A percentile compares a stretch with the other conserved stretches of the same genome.
Evolutionary conservation across 2,888 invertebrate genomes (phyloP).

Genomic region (Palloptera scutellata): DNA sequence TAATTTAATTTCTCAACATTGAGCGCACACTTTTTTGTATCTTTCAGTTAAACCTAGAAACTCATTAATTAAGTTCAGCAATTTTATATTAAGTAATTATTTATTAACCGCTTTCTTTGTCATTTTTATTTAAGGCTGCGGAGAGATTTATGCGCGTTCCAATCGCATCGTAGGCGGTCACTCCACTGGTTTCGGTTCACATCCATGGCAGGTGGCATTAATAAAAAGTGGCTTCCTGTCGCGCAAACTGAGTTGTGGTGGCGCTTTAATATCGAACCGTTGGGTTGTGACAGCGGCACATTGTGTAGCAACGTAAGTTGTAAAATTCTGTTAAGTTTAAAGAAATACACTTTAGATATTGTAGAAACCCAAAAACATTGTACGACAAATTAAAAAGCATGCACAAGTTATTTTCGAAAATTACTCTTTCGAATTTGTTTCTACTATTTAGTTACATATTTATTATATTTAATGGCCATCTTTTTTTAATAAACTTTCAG

Average conservation of each 20-base stretch:
- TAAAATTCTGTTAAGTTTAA: not conserved
- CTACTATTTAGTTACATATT: not conserved
- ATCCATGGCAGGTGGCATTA: slow-evolving; percentile 94
- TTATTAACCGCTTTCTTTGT: slow-evolving; percentile 8
- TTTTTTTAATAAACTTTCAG: slow-evolving; percentile 64
- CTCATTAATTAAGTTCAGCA: too few relatives aligned
- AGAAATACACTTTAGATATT: too few relatives aligned
- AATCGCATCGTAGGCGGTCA: slow-evolving; percentile 93
- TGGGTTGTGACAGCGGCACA: slow-evolving; percentile 95
- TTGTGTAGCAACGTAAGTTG: slow-evolving; percentile 87
- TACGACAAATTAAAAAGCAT: slow-evolving; percentile 1
- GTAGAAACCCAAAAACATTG: too few relatives aligned
- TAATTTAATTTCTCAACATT: not conserved
- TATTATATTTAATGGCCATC: too few relatives aligned
- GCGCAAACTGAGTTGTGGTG: slow-evolving; percentile 91
- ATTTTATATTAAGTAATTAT: slow-evolving; percentile 3
- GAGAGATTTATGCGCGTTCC: slow-evolving; percentile 85
- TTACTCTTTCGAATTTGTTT: too few relatives aligned
- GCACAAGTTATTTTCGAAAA: too few relatives aligned
- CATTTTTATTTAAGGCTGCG: slow-evolving; percentile 76
- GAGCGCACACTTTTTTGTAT: not conserved
- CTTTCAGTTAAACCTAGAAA: too few relatives aligned
- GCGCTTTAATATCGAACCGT: slow-evolving; percentile 85
- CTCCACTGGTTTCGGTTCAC: slow-evolving; percentile 87
- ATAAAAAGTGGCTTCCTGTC: slow-evolving; percentile 90